Base-by-base conservation (phyloP, 2,888 invertebrate genomes). In the Drosophila anomelani region DNA sequence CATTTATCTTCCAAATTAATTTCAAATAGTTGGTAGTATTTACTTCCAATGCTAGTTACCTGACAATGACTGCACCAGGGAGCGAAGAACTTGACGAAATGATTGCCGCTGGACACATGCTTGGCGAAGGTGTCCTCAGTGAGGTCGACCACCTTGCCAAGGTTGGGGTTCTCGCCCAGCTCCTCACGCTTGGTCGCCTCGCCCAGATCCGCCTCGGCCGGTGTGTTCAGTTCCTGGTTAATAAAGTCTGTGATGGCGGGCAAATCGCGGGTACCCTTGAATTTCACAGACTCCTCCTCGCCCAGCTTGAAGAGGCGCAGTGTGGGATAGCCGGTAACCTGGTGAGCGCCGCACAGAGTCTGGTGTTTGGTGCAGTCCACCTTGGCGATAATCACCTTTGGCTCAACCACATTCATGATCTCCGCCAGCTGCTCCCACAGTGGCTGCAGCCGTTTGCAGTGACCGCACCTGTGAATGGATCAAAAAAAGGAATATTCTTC, bases 1-100 rank as follows among this genome's bases (percentile, higher is more conserved):
- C 34, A 36, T 13, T 57, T 17, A 2, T 13, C 15, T 15, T 10
- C 15, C 23, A 23, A 23, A 26, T 10, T 38, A 2, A 9, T 17
- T 15, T 15, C 13, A 8, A 13, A 32, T 5, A 9, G 23, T 41
- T 12, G 6, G 2, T n/a, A 9, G 39, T n/a, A n/a, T 39, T 1
- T n/a, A 9, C 3, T 20, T 43, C 0, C 17, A 43, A 13, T 6
- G 13, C 15, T 23, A n/a, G 6, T 83, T 93, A 96, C 96, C 94
- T 96, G 96, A 85, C 97, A 98, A 86, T 96, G 96, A 64, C 96
- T 94, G 92, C 98, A 98, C 98, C 98, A 98, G 0, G 98, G 97
- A 0, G 97, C 97, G 93, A 96, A 98, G 92, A 98, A 98, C 93
- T 98, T 97, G 6, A 98, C 94, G 91, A 98, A 98, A 92, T 97